These are phyloP conservation scores for Drosophila chauvacae DNA, from an alignment of 1,140 invertebrate species.

Conservation along the genomic window DNA sequence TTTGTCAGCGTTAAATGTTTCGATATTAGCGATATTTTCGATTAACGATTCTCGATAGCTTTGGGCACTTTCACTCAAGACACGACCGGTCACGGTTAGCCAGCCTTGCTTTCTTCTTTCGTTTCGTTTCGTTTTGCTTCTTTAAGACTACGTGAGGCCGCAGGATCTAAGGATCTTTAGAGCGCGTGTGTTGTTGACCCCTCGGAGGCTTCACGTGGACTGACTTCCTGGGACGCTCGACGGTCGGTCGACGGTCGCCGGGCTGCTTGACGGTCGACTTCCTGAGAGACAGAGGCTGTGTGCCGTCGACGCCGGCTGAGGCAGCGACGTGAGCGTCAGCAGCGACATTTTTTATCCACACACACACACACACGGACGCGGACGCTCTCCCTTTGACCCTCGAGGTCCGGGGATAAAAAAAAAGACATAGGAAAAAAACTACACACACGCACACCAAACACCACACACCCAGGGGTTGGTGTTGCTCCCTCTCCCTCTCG, in stretches of 20 bases:
- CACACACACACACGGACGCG: neutral
- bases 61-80: slow-evolving; percentile 39
- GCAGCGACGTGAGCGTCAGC: slow-evolving; percentile 15
- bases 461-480: slow-evolving; percentile 61
- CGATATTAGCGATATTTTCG: neutral
- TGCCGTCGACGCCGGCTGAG: slow-evolving; percentile 49
- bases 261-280: slow-evolving; percentile 13
- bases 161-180: slow-evolving; percentile 32
- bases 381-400: slow-evolving; percentile 26
- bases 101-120: neutral
- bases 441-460: slow-evolving; percentile 54
- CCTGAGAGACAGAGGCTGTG: slow-evolving; percentile 56
- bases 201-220: slow-evolving; percentile 84
- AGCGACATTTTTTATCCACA: slow-evolving; percentile 40
- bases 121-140: neutral
- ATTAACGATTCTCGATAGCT: slow-evolving; percentile 1
- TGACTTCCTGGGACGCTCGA: slow-evolving; percentile 82
- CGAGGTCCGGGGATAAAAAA: slow-evolving; percentile 32
- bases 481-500: slow-evolving; percentile 11
- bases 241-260: slow-evolving; percentile 44
- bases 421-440: slow-evolving; percentile 53
- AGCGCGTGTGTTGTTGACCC: slow-evolving; percentile 84
- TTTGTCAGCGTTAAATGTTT: slow-evolving; percentile 14
- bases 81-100: slow-evolving; percentile 20
- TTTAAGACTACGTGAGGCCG: slow-evolving; percentile 17